These are phyloP conservation scores for Charina bottae DNA, from an alignment of 2,113 vertebrate genomes.

Conservation along the genomic window DNA sequence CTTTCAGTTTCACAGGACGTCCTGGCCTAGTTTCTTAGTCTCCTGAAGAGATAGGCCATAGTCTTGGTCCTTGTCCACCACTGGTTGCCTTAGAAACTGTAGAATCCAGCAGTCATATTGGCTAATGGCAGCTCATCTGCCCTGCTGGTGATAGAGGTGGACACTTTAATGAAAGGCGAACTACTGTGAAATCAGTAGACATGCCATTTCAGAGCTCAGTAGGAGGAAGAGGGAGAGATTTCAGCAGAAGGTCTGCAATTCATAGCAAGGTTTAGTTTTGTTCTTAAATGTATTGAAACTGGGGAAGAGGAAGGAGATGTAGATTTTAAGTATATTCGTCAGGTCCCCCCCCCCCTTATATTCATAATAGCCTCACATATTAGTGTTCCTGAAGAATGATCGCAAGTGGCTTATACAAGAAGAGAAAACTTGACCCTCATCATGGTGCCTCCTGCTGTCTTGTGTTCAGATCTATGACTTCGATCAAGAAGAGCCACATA, in stretches of 20 bases:
- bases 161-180: background rate
- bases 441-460: background rate
- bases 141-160: background rate
- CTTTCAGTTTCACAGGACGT: background rate
- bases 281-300: background rate
- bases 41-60: background rate
- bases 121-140: background rate
- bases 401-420: background rate
- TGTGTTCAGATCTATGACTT: background rate
- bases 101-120: background rate
- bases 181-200: background rate
- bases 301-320: too few relatives aligned
- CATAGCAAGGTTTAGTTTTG: background rate
- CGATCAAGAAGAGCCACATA: background rate
- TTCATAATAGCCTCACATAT: background rate
- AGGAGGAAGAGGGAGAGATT: background rate
- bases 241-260: background rate
- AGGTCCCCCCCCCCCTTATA: too few relatives aligned
- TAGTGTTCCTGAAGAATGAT: background rate
- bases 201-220: background rate
- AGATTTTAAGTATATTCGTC: background rate
- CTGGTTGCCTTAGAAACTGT: conserved; percentile 30
- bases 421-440: background rate
- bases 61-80: background rate
- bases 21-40: background rate